These are phyloP conservation scores for Otus sunia DNA, from an alignment of 2,113 vertebrate species.

Conservation along the genomic window DNA sequence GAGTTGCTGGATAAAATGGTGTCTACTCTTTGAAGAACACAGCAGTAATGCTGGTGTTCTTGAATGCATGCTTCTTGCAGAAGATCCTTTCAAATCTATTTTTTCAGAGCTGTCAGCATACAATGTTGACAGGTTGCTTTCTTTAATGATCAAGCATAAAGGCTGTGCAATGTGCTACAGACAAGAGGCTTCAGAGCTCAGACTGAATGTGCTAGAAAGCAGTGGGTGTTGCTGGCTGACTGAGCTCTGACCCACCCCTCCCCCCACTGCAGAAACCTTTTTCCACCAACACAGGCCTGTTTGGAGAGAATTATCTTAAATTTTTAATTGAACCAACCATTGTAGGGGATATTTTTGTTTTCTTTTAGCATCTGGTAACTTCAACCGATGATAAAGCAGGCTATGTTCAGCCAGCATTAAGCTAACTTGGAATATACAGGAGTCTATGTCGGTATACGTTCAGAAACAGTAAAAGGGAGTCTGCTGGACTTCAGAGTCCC, in stretches of 20 bases:
- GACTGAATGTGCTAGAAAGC: background rate
- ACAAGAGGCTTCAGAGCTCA: background rate
- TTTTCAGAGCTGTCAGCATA: background rate
- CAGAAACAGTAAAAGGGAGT: background rate
- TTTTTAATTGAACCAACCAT: background rate
- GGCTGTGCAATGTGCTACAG: background rate
- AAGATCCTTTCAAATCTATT: background rate
- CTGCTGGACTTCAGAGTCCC: background rate
- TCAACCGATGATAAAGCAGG: background rate
- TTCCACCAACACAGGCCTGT: accelerated
- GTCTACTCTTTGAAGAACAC: background rate
- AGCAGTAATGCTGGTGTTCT: background rate
- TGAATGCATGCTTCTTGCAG: background rate
- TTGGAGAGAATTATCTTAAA: background rate
- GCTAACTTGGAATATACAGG: background rate
- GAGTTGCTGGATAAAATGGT: background rate
- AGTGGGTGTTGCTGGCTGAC: background rate
- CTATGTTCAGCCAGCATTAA: background rate
- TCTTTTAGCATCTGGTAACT: background rate
- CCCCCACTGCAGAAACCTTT: background rate
- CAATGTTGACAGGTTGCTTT: background rate
- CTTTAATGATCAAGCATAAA: background rate
- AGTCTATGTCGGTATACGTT: background rate
- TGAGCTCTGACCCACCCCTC: background rate
- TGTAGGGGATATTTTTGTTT: background rate